These are phyloP conservation scores for Pachyuromys duprasi DNA, from an alignment of 2,797 vertebrate species.

Conservation along the genomic window DNA sequence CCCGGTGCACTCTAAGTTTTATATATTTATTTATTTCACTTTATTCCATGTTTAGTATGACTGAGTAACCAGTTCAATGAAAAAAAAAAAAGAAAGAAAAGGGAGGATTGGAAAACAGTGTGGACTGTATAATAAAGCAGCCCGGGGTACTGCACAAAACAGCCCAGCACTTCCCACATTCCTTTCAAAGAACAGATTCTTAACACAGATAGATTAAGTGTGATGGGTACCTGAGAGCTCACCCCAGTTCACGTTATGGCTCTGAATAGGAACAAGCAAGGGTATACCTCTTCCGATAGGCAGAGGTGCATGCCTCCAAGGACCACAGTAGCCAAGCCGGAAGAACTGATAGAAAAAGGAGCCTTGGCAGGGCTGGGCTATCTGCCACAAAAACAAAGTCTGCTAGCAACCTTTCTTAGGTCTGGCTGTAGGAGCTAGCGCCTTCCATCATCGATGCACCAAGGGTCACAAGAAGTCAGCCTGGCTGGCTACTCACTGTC, in stretches of 20 bases:
- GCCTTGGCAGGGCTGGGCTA: background rate
- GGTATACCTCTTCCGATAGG: constrained; percentile 65
- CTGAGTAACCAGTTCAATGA: constrained; percentile 87
- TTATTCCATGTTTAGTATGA: constrained; percentile 87
- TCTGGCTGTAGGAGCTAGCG: background rate
- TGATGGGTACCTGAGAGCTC: constrained; percentile 81
- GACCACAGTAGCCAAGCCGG: background rate
- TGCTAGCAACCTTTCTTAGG: background rate
- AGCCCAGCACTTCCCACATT: constrained; percentile 81
- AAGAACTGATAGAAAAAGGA: background rate
- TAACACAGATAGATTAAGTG: constrained; percentile 79
- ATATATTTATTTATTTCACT: constrained; percentile 87
- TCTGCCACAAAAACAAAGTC: constrained; percentile 1
- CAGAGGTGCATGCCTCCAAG: background rate
- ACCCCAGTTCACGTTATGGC: constrained; percentile 80
- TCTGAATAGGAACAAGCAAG: constrained; percentile 82
- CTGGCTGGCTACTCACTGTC: background rate
- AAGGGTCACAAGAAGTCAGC: background rate
- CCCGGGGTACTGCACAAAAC: constrained; percentile 73
- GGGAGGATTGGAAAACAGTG: constrained; percentile 79
- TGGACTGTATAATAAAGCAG: constrained; percentile 85
- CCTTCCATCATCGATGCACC: background rate
- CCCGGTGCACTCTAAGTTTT: constrained; percentile 76
- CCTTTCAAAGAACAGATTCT: constrained; percentile 86
- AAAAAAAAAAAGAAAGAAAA: background rate